Conservation (phyloP, 2,113 vertebrate species). For the Puntigrus tetrazona region DNA sequence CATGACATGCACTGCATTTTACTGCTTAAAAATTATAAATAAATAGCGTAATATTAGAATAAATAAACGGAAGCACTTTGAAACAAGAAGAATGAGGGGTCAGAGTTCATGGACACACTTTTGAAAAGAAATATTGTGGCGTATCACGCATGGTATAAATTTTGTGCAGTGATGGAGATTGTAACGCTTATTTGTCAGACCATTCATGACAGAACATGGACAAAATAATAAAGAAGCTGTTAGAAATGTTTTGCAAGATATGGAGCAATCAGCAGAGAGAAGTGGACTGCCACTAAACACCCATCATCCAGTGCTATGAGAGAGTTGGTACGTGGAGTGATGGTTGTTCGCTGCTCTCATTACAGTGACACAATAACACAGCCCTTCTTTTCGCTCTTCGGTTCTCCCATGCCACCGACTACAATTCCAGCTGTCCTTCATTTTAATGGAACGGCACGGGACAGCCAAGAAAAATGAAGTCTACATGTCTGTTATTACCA, state of each 20-base stretch:
- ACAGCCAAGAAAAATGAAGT: constrained; percentile 41
- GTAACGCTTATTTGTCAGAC: not conserved
- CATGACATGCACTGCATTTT: not conserved
- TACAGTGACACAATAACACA: constrained; percentile 43
- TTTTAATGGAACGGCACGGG: constrained; percentile 35
- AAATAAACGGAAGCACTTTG: not conserved
- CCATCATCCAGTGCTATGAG: constrained; percentile 22
- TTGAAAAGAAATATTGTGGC: not conserved
- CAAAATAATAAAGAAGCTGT: constrained; percentile 25
- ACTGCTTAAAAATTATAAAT: too few relatives aligned
- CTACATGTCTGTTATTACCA: constrained; percentile 16
- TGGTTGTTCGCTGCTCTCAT: constrained; percentile 43
- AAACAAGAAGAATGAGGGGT: not conserved
- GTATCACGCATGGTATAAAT: not conserved
- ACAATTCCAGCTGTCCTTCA: constrained; percentile 48
- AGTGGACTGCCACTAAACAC: constrained; percentile 29
- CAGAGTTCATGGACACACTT: not conserved
- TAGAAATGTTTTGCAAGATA: constrained; percentile 25
- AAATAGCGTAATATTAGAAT: not conserved
- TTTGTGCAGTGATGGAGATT: not conserved
- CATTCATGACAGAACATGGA: not conserved
- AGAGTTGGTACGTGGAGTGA: constrained; percentile 22
- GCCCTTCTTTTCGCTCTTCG: constrained; percentile 6
- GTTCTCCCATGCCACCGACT: constrained; percentile 29
- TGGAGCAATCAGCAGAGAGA: constrained; percentile 12